Evolutionary conservation across 2,888 invertebrate genomes (phyloP), one percentile per base, ranked within the genome.

Genomic region (Caenorhabditis sp.): DNA sequence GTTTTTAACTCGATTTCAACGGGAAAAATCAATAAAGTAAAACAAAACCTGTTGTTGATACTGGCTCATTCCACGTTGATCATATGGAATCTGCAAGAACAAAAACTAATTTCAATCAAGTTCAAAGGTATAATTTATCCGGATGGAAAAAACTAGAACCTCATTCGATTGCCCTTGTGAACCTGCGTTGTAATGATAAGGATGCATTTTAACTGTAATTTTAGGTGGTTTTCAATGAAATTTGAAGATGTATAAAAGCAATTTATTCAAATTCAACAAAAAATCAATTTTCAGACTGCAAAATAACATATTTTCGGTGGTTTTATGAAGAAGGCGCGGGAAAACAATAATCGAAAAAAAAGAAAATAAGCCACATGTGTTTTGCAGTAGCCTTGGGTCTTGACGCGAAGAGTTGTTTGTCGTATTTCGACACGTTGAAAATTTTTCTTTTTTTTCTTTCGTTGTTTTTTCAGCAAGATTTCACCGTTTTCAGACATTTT

Each of bases 111-210:
- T 1, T 27, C 26, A 23, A 26, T 26, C 38, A 27, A 17, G 20
- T 43, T 50, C 26, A 21, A 1, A 23, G 23, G 5, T 50, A n/a
- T n/a, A n/a, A n/a, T n/a, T n/a, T n/a, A 38, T 38, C 38, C 38
- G 7, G 38, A 38, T n/a, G n/a, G n/a, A n/a, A n/a, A n/a, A 43
- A 43, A 43, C 43, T 43, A 43, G 43, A 43, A 43, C 43, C 20
- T 58, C 20, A 52, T 63, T 67, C 60, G 60, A 52, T 14, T 63
- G 67, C 43, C 63, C 31, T 31, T 31, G 31, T 31, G 31, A 31
- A 31, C 31, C 67, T 49, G 64, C 71, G 57, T 64, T 71, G 71
- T 63, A 71, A 50, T 63, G 67, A 64, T 61, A 71, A 58, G 71
- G 71, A 52, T 67, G 61, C 71, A 71, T 71, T 53, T 56, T 59